phyloP scores from a whole-genome alignment of 2,113 vertebrate species.

The Plestiodon gilberti region DNA sequence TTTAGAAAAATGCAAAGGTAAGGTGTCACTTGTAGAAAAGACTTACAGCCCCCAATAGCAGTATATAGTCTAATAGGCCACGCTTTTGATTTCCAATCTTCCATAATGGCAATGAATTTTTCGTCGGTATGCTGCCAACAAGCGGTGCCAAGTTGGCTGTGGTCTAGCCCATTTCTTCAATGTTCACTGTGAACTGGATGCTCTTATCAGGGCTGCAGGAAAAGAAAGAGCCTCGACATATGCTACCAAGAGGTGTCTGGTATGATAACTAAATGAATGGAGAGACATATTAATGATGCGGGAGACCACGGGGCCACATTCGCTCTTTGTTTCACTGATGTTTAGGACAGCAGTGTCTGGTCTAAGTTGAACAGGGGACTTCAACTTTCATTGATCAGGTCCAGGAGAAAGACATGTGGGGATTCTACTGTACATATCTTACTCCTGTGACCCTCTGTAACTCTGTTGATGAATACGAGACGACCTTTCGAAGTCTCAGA shows the following conservation, averaged over 20 bases:
- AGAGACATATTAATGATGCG: background rate
- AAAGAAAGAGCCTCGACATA: slow-evolving; percentile 3
- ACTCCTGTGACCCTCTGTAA: background rate
- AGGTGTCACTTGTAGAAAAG: slow-evolving; percentile 31
- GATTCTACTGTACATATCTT: background rate
- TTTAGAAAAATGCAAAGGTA: slow-evolving; percentile 26
- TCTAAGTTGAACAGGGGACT: background rate
- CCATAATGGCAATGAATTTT: background rate
- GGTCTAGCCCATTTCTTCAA: background rate
- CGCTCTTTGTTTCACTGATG: background rate
- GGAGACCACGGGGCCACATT: background rate
- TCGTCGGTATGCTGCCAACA: slow-evolving; percentile 1
- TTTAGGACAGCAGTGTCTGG: background rate
- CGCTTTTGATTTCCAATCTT: background rate
- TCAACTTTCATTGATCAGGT: background rate
- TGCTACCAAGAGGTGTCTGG: slow-evolving; percentile 4
- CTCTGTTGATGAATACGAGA: background rate
- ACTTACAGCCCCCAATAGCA: background rate
- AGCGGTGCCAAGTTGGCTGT: slow-evolving; percentile 7
- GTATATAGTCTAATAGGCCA: slow-evolving; percentile 8
- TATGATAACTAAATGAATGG: background rate
- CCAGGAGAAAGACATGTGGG: background rate
- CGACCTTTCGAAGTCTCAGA: background rate
- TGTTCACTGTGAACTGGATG: background rate
- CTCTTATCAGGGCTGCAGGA: slow-evolving; percentile 11